A percentile compares a stretch with the other conserved stretches of the same genome.
Conservation (phyloP, 2,888 invertebrate species). For the Xestoiulus laeticollis region DNA sequence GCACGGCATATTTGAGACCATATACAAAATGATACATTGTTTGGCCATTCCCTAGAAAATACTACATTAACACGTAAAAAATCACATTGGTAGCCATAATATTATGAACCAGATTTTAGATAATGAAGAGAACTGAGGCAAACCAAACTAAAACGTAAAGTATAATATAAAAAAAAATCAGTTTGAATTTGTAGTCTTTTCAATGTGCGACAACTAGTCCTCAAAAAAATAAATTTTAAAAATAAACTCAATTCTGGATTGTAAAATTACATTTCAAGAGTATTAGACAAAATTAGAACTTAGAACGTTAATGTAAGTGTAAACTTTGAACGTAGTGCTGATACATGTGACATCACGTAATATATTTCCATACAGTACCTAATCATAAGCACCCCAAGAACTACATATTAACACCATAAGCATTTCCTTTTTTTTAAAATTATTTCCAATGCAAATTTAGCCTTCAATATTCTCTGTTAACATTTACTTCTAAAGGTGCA, state of each 20-base stretch:
- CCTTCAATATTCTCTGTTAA: background rate
- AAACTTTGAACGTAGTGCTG: background rate
- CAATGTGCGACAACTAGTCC: background rate
- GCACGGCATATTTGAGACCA: background rate
- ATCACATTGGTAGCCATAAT: background rate
- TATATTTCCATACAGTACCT: background rate
- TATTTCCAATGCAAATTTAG: background rate
- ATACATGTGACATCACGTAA: background rate
- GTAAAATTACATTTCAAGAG: background rate
- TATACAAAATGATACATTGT: slow-evolving; percentile 4
- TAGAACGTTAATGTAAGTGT: no score
- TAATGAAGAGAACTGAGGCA: background rate
- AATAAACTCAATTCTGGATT: background rate
- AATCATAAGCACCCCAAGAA: background rate
- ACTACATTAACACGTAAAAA: slow-evolving; percentile 10
- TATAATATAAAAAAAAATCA: background rate
- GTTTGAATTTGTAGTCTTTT: background rate
- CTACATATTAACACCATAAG: no score
- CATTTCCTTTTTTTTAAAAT: no score
- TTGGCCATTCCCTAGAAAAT: background rate
- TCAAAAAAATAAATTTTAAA: background rate
- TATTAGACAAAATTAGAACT: background rate
- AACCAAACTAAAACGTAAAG: background rate
- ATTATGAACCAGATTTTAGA: slow-evolving; percentile 31
- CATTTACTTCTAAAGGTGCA: background rate